phyloP scores from a whole-genome alignment of 64 coral and sea anemone species.

The Montipora efflorescens region DNA sequence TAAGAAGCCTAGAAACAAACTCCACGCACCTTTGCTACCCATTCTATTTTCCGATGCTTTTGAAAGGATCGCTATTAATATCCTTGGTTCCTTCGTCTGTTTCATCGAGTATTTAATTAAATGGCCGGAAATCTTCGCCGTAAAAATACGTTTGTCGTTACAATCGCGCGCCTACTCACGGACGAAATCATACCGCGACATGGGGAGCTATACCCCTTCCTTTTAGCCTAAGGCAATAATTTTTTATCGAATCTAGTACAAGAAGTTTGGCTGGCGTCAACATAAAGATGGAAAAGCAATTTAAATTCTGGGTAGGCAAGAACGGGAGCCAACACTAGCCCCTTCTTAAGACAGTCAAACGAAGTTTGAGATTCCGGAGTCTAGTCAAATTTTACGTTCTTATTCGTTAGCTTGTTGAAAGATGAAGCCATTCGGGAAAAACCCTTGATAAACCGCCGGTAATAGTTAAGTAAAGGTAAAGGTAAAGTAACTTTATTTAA shows the following conservation, averaged over 20 bases:
- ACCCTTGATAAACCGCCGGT: not conserved
- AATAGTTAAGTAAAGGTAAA: not conserved
- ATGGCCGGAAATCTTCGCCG: not conserved
- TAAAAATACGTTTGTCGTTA: not conserved
- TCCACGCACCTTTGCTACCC: too few relatives aligned
- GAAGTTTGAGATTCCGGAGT: not conserved
- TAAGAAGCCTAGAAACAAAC: too few relatives aligned
- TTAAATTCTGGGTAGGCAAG: conserved; percentile 47
- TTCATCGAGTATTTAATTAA: not conserved
- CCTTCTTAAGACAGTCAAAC: conserved; percentile 13
- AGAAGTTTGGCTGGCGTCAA: not conserved
- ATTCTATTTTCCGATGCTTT: not conserved
- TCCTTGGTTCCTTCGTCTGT: not conserved
- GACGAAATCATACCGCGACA: not conserved
- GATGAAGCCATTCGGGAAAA: conserved; percentile 6
- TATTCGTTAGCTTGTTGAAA: not conserved
- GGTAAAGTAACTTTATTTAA: too few relatives aligned
- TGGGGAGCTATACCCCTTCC: too few relatives aligned
- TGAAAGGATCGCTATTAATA: not conserved
- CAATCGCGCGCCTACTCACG: not conserved
- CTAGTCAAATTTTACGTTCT: not conserved
- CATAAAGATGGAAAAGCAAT: not conserved
- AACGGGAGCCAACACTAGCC: not conserved
- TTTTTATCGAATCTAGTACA: too few relatives aligned
- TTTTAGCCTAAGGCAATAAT: too few relatives aligned